Evolutionary conservation across 2,797 vertebrate genomes (phyloP), one percentile per base, ranked within the genome.

Genomic region (Ciconia nigra): DNA sequence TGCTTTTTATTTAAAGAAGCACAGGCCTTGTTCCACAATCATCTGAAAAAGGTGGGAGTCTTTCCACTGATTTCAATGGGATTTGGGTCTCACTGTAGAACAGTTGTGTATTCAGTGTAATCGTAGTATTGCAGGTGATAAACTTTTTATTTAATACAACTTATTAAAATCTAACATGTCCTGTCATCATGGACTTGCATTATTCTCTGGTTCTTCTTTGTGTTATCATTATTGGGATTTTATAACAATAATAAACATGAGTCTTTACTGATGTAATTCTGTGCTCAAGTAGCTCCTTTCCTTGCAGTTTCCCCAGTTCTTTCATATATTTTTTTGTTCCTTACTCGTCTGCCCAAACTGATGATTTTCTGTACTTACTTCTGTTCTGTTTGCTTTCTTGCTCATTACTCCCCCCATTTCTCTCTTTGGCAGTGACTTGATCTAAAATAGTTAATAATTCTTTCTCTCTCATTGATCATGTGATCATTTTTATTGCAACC

Each of bases 71-170:
- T 77, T 63, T 26, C 58, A n/a, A 2, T 11, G 31, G 35, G 41
- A 13, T 83, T 86, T 57, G 51, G 25, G 33, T 66, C 59, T 22
- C 17, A 12, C 7, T 37, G 3, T 24, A 3, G 13, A 58, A 37
- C 9, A 29, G 11, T 1, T 18, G 2, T 3, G 7, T 14, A 4
- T 37, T 24, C 35, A 62, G 4, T 2, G 7, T 37, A 44, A 29
- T 24, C 2, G 3, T 26, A 31, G 13, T 28, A 49, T 33, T 39
- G 9, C 29, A 51, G 15, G 28, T n/a, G n/a, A n/a, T 41, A 72
- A 72, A n/a, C 2, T 6, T 47, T 44, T n/a, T 39, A 16, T 66
- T 49, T 24, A 41, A 72, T 29, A 4, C 5, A 31, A 11, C 42
- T 33, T 25, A 24, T 17, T 39, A 39, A 58, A 54, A 78, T 7